phyloP scores from a whole-genome alignment of 2,113 vertebrate genomes.

The Buteo buteo region DNA sequence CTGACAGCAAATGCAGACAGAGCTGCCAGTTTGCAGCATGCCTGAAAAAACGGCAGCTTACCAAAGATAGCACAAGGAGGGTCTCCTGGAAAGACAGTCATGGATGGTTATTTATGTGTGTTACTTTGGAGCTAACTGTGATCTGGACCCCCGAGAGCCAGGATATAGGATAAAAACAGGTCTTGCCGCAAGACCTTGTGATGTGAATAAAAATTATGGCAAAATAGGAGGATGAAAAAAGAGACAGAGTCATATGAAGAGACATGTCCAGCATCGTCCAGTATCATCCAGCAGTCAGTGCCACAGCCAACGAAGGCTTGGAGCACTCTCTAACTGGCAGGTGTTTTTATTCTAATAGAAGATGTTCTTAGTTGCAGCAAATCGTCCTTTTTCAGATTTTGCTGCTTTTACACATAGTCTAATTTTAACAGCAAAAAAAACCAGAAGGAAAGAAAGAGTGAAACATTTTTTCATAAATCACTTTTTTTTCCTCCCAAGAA shows the following conservation, averaged over 20 bases:
- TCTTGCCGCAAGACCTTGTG: slow-evolving; percentile 8
- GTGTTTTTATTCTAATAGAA: neutral
- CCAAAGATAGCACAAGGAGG: neutral
- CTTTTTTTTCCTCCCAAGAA: neutral
- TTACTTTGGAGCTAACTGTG: neutral
- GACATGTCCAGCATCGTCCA: neutral
- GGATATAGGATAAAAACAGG: neutral
- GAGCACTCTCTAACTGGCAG: neutral
- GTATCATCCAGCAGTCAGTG: neutral
- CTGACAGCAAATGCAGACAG: neutral
- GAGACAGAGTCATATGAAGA: neutral
- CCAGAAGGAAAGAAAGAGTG: neutral
- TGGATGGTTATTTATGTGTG: neutral
- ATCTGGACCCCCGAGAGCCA: neutral
- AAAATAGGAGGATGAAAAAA: neutral
- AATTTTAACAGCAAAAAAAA: neutral
- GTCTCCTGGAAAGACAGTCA: neutral
- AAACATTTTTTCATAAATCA: neutral
- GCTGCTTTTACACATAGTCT: neutral
- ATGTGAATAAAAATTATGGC: slow-evolving; percentile 7
- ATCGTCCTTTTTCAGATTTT: neutral
- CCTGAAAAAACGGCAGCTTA: neutral
- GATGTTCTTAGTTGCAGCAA: neutral
- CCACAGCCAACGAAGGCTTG: neutral
- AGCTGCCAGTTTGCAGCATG: neutral